Evolutionary conservation across 2,113 vertebrate species (phyloP).

Genomic region (Cyprinodon brontotheroides): DNA sequence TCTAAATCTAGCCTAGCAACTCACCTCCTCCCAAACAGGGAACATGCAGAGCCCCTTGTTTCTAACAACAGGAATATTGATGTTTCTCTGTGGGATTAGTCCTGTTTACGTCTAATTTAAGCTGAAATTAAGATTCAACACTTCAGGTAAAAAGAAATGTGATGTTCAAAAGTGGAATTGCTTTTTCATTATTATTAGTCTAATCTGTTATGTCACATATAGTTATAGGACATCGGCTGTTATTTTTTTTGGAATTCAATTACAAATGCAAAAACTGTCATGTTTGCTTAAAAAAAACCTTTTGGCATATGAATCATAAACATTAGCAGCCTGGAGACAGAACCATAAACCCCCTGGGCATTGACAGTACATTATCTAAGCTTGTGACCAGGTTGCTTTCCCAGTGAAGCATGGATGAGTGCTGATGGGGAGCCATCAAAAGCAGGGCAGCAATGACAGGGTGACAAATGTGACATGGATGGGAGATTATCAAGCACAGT

Average conservation of each 20-base stretch:
- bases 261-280: not conserved
- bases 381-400: not conserved
- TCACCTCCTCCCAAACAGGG: conserved; percentile 49
- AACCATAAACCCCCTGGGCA: not conserved
- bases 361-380: not conserved
- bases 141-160: not conserved
- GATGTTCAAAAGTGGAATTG: not conserved
- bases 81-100: not conserved
- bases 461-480: not conserved
- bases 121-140: not conserved
- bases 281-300: not conserved
- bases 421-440: not conserved
- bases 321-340: not conserved
- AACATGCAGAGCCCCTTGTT: conserved; percentile 26
- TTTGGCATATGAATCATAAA: not conserved
- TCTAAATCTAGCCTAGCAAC: conserved; percentile 77
- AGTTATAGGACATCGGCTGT: not conserved
- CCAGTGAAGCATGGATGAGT: not conserved
- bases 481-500: not conserved
- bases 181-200: not conserved
- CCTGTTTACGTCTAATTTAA: not conserved
- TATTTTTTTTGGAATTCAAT: not conserved
- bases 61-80: conserved; percentile 30
- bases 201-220: not conserved
- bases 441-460: not conserved